Evolutionary conservation across 2,797 vertebrate species (phyloP).

Genomic region (Neostethus bicornis): DNA sequence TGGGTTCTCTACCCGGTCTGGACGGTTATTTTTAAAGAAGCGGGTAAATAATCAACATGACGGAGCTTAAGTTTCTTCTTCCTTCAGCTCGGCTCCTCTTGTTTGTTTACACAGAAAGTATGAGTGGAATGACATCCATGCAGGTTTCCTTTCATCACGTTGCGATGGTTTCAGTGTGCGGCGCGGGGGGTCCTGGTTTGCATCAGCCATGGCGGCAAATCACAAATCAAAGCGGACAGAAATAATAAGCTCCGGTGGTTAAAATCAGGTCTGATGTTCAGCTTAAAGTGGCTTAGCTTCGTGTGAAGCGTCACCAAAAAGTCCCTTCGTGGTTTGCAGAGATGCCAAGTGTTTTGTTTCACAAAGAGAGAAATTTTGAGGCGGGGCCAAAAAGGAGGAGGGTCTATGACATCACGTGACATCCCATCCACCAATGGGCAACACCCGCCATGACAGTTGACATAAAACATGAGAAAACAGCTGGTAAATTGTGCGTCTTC

Average conservation of each 20-base stretch:
- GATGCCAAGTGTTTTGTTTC: constrained; percentile 38
- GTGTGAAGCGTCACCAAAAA: constrained; percentile 29
- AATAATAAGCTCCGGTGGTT: constrained; percentile 22
- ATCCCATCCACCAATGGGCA: no score
- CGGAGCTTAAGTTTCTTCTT: constrained; percentile 10
- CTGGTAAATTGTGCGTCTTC: no score
- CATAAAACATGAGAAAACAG: no score
- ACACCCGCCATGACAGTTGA: no score
- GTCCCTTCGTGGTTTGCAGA: constrained; percentile 5
- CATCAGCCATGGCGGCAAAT: constrained; percentile 7
- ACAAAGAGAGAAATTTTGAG: constrained; percentile 22
- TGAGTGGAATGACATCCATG: constrained; percentile 1
- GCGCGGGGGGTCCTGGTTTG: constrained; percentile 1
- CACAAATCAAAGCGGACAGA: constrained; percentile 10
- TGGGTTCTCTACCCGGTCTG: no score
- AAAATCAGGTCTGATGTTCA: constrained; percentile 16
- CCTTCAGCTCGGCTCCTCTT: constrained; percentile 18
- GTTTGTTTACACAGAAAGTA: constrained; percentile 12
- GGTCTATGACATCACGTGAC: no score
- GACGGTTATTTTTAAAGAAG: no score
- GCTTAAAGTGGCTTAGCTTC: constrained; percentile 32
- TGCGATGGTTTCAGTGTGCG: constrained; percentile 4
- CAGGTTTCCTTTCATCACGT: constrained; percentile 8
- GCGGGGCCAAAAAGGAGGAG: no score
- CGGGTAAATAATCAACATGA: neutral